Conservation (phyloP, 2,888 invertebrate genomes). For the Exocentrus adspersus region DNA sequence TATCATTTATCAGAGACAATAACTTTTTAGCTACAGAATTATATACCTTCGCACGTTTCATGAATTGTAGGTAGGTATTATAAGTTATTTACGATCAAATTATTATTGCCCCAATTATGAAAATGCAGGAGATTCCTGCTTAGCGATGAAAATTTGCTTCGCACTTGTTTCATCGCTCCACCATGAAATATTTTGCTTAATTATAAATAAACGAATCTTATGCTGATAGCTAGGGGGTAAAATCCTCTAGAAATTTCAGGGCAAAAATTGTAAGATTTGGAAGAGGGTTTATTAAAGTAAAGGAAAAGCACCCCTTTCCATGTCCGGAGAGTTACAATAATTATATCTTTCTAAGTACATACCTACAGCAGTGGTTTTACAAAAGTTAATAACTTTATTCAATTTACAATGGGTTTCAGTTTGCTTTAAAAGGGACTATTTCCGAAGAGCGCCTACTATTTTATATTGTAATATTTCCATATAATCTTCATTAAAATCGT, state of each 20-base stretch:
- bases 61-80: too few relatives aligned
- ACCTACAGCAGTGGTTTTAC: not conserved
- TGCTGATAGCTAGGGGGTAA: not conserved
- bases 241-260: not conserved
- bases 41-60: too few relatives aligned
- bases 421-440: too few relatives aligned
- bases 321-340: not conserved
- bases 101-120: not conserved
- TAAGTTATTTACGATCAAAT: not conserved
- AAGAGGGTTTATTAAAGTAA: slow-evolving; percentile 4
- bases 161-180: too few relatives aligned
- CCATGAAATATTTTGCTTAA: not conserved
- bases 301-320: not conserved
- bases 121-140: not conserved
- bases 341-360: not conserved
- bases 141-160: too few relatives aligned
- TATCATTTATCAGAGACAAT: too few relatives aligned
- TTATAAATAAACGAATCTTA: not conserved
- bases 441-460: too few relatives aligned
- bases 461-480: too few relatives aligned
- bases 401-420: not conserved
- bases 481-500: too few relatives aligned
- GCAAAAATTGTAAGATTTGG: slow-evolving; percentile 10
- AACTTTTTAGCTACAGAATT: too few relatives aligned
- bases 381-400: not conserved